Conservation (phyloP, 2,888 invertebrate genomes). For the Brachyptera putata region DNA sequence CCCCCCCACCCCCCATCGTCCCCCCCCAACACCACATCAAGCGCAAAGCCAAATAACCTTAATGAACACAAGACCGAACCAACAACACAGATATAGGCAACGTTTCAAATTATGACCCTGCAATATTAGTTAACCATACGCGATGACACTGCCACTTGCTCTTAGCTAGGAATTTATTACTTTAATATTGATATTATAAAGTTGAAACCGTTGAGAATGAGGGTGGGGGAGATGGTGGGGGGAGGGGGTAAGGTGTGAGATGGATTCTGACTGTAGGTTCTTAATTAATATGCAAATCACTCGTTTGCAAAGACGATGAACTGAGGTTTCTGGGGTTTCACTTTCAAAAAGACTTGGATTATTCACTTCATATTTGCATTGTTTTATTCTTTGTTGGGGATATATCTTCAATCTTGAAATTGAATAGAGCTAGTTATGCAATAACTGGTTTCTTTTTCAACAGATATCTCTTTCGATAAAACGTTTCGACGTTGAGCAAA, state of each 20-base stretch:
- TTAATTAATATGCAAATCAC: neutral
- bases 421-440: too few species aligned
- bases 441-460: too few species aligned
- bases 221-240: too few species aligned
- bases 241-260: too few species aligned
- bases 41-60: slow-evolving; percentile 20
- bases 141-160: slow-evolving; percentile 14
- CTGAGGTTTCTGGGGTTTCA: too few species aligned
- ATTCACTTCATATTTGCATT: too few species aligned
- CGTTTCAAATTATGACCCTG: slow-evolving; percentile 12
- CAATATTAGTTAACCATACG: slow-evolving; percentile 11
- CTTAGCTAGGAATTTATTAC: slow-evolving; percentile 18
- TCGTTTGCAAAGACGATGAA: neutral
- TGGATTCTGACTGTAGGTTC: too few species aligned
- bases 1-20: neutral
- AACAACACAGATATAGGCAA: slow-evolving; percentile 13
- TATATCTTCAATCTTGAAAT: too few species aligned
- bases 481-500: too few species aligned
- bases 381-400: too few species aligned
- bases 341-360: too few species aligned
- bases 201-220: neutral
- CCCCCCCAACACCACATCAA: neutral
- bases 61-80: slow-evolving; percentile 20
- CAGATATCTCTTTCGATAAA: too few species aligned
- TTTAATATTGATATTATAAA: slow-evolving; percentile 3